A percentile compares a stretch with the other conserved stretches of the same genome.
phyloP scores from a whole-genome alignment of 1,140 invertebrate genomes.

The Andricus grossulariae region DNA sequence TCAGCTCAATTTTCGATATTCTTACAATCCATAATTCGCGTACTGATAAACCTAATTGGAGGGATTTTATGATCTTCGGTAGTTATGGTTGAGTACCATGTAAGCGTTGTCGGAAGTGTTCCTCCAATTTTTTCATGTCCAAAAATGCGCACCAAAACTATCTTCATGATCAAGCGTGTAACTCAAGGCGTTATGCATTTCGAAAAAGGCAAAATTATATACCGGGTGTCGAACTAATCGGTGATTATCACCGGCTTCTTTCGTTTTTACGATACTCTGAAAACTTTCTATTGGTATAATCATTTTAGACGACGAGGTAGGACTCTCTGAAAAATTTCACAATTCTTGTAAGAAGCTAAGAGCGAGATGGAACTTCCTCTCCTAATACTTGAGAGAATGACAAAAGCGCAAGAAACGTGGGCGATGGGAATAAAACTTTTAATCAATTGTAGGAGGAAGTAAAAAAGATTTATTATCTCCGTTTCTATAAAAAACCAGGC shows the following conservation, averaged over 20 bases:
- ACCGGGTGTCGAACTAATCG: constrained; percentile 35
- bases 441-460: not conserved
- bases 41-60: no score
- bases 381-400: not conserved
- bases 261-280: constrained; percentile 53
- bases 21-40: no score
- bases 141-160: not conserved
- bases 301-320: constrained; percentile 49
- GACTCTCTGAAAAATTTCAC: constrained; percentile 49
- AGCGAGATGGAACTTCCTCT: not conserved
- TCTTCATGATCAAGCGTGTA: not conserved
- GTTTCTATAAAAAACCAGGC: not conserved
- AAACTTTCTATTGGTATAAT: constrained; percentile 65
- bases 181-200: not conserved
- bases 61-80: no score
- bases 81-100: no score
- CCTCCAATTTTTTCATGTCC: no score
- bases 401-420: not conserved
- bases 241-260: constrained; percentile 46
- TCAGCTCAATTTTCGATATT: no score
- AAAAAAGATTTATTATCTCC: not conserved
- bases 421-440: not conserved
- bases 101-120: no score
- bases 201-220: constrained; percentile 23
- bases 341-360: constrained; percentile 33